These are phyloP conservation scores for Cryptoblepharus egeriae DNA, from an alignment of 2,797 vertebrate species.

Conservation along the genomic window DNA sequence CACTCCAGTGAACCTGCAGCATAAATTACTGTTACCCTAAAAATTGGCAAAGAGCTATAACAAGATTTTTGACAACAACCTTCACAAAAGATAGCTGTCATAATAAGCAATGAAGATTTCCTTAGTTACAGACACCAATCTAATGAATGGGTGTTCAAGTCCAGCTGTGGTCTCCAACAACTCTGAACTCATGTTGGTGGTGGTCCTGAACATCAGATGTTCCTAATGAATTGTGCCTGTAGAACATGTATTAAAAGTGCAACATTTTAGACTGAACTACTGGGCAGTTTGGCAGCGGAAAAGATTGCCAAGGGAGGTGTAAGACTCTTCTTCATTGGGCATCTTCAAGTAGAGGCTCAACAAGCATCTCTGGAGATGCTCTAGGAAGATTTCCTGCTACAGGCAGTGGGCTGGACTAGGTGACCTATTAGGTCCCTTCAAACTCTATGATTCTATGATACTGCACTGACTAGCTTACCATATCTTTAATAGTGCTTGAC, in stretches of 20 bases:
- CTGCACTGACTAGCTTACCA: not conserved
- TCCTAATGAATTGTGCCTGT: conserved; percentile 1
- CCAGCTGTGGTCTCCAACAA: conserved; percentile 4
- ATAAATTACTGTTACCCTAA: conserved; percentile 11
- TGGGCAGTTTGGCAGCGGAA: too few relatives aligned
- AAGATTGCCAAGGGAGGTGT: too few relatives aligned
- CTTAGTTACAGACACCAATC: not conserved
- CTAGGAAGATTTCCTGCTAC: too few relatives aligned
- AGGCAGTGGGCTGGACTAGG: too few relatives aligned
- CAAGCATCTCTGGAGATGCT: too few relatives aligned
- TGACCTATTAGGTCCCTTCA: too few relatives aligned
- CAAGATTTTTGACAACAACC: not conserved
- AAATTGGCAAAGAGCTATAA: not conserved
- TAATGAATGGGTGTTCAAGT: not conserved
- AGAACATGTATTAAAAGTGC: not conserved
- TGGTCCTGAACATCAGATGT: conserved; percentile 5
- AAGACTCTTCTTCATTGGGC: too few relatives aligned
- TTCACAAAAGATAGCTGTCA: not conserved
- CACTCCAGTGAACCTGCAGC: not conserved
- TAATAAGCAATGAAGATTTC: not conserved
- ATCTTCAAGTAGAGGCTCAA: too few relatives aligned
- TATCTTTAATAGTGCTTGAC: rapidly evolving
- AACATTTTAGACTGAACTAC: rapidly evolving
- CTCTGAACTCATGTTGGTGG: conserved; percentile 11
- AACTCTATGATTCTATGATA: too few relatives aligned